Evolutionary conservation across 2,888 invertebrate species (phyloP).

Genomic region (Sphaerolaimus hirsutus): DNA sequence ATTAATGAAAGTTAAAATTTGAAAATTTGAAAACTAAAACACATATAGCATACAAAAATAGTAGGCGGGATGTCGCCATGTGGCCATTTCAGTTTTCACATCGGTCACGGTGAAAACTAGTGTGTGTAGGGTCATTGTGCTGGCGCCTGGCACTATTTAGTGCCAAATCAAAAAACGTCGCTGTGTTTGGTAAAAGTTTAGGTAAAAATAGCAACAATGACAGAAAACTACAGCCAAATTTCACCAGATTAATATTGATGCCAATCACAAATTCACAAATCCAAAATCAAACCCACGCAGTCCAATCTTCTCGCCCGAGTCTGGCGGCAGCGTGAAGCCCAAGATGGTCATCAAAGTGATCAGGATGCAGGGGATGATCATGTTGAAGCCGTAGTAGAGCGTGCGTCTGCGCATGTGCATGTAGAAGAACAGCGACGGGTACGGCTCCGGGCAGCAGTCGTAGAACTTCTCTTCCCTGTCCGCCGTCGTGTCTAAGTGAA

Average conservation of each 20-base stretch:
- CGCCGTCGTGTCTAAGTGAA: constrained; percentile 9
- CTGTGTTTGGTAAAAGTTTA: too few species aligned
- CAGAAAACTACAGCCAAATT: background rate
- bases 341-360: constrained; percentile 95
- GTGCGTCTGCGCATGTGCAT: constrained; percentile 70
- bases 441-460: constrained; percentile 58
- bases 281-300: constrained; percentile 40
- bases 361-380: constrained; percentile 91
- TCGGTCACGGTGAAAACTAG: too few species aligned
- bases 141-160: too few species aligned
- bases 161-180: too few species aligned
- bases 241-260: too few species aligned
- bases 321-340: constrained; percentile 89
- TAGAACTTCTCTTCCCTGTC: constrained; percentile 24
- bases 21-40: too few species aligned
- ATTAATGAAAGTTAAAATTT: too few species aligned
- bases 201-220: too few species aligned
- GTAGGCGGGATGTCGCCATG: too few species aligned
- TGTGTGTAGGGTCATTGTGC: too few species aligned
- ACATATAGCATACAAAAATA: too few species aligned
- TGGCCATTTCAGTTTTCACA: too few species aligned
- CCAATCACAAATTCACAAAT: background rate
- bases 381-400: constrained; percentile 95
- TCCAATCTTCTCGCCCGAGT: constrained; percentile 93
- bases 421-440: constrained; percentile 47